These are phyloP conservation scores for Loxodonta africana DNA, from an alignment of 2,113 vertebrate genomes.

Conservation along the genomic window DNA sequence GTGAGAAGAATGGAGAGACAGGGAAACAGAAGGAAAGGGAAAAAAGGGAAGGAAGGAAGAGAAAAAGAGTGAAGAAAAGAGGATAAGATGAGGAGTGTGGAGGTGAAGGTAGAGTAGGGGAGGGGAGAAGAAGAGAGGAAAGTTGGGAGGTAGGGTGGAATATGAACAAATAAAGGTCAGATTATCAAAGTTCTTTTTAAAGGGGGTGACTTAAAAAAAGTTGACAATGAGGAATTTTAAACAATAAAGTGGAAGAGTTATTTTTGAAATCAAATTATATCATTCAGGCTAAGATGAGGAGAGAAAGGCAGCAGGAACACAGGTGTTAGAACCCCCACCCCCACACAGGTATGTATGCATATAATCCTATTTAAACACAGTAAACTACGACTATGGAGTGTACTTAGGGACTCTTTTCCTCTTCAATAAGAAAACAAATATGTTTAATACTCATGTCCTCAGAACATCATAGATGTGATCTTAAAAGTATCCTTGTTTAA, in stretches of 20 bases:
- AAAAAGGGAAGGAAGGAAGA: neutral
- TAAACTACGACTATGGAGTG: neutral
- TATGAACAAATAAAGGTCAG: neutral
- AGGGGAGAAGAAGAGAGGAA: neutral
- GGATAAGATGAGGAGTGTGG: neutral
- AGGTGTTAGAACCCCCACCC: neutral
- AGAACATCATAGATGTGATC: neutral
- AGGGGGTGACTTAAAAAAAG: too few relatives aligned
- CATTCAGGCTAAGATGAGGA: neutral
- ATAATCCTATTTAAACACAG: neutral
- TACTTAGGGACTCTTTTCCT: neutral
- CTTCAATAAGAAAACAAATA: neutral
- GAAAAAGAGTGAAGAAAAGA: neutral
- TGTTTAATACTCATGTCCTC: neutral
- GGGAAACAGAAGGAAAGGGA: too few relatives aligned
- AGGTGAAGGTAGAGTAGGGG: neutral
- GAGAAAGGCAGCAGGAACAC: neutral
- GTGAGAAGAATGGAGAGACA: too few relatives aligned
- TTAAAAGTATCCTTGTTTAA: neutral
- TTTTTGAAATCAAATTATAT: neutral
- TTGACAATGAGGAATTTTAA: neutral
- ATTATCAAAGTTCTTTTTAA: neutral
- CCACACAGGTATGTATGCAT: neutral
- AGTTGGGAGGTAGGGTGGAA: rapidly evolving
- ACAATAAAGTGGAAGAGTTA: neutral